Evolutionary conservation across 1,140 invertebrate species (phyloP).

Genomic region (Drosophila kepulauana): DNA sequence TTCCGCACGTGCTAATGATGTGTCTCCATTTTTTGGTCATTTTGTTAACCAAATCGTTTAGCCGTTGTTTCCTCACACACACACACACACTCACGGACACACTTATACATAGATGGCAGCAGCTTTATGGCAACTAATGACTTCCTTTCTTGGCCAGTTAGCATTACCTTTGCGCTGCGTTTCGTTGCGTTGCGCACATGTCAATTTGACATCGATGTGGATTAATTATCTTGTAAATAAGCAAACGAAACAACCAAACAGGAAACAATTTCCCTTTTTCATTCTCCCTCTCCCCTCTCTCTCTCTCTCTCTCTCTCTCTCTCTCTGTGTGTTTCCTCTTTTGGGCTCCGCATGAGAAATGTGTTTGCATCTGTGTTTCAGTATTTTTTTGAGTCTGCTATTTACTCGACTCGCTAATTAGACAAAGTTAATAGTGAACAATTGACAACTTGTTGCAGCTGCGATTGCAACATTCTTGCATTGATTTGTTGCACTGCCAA

Average conservation of each 20-base stretch:
- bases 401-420: neutral
- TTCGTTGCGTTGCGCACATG: slow-evolving; percentile 33
- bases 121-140: slow-evolving; percentile 35
- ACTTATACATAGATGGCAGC: slow-evolving; percentile 1
- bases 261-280: slow-evolving; percentile 34
- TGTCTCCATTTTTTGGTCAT: slow-evolving; percentile 25
- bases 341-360: slow-evolving; percentile 10
- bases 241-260: slow-evolving; percentile 35
- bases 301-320: neutral
- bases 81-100: slow-evolving; percentile 8
- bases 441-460: neutral
- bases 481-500: too few relatives aligned
- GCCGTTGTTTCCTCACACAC: slow-evolving; percentile 39
- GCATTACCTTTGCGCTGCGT: slow-evolving; percentile 10
- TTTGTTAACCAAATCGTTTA: slow-evolving; percentile 37
- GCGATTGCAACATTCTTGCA: neutral
- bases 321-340: slow-evolving; percentile 17
- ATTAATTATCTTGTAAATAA: slow-evolving; percentile 56
- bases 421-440: neutral
- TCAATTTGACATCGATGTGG: slow-evolving; percentile 56
- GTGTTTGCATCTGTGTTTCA: slow-evolving; percentile 8
- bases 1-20: slow-evolving; percentile 43
- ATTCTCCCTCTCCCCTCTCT: neutral
- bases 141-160: slow-evolving; percentile 42
- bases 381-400: neutral